phyloP scores from a whole-genome alignment of 1,140 invertebrate genomes.

The Tetragonula clypearis region DNA sequence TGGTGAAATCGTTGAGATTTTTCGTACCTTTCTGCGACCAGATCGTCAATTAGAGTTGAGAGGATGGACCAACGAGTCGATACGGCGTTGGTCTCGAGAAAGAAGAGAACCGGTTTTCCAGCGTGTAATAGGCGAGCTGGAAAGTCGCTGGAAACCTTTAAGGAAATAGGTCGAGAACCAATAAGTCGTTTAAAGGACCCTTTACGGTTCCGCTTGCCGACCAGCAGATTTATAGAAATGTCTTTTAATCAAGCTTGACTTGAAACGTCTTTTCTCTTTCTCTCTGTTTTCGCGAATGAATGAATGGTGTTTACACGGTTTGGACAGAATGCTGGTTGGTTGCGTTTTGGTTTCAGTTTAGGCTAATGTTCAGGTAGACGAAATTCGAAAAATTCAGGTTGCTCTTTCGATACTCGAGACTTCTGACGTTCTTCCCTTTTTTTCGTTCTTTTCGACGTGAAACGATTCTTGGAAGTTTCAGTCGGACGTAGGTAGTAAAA shows the following conservation, averaged over 20 bases:
- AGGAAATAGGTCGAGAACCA: constrained; percentile 52
- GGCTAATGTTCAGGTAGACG: too few relatives aligned
- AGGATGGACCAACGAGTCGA: neutral
- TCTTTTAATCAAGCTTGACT: constrained; percentile 27
- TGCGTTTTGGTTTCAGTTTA: too few relatives aligned
- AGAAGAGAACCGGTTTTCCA: neutral
- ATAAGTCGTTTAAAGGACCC: constrained; percentile 49
- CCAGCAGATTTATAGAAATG: constrained; percentile 29
- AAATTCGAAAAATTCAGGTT: too few relatives aligned
- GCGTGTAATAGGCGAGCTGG: constrained; percentile 16
- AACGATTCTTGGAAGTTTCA: too few relatives aligned
- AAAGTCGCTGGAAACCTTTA: constrained; percentile 40
- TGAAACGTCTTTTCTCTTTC: neutral
- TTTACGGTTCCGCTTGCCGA: constrained; percentile 18
- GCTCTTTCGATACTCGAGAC: too few relatives aligned
- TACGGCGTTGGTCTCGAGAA: neutral
- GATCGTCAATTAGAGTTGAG: constrained; percentile 19
- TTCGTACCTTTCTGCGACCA: neutral
- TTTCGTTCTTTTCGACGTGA: too few relatives aligned
- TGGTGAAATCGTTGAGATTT: neutral
- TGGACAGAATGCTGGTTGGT: too few relatives aligned
- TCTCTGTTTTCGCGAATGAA: neutral
- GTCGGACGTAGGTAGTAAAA: too few relatives aligned
- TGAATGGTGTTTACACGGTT: too few relatives aligned
- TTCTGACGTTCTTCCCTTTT: too few relatives aligned